Conservation (phyloP, 2,113 vertebrate species). For the Bufo gargarizans region DNA sequence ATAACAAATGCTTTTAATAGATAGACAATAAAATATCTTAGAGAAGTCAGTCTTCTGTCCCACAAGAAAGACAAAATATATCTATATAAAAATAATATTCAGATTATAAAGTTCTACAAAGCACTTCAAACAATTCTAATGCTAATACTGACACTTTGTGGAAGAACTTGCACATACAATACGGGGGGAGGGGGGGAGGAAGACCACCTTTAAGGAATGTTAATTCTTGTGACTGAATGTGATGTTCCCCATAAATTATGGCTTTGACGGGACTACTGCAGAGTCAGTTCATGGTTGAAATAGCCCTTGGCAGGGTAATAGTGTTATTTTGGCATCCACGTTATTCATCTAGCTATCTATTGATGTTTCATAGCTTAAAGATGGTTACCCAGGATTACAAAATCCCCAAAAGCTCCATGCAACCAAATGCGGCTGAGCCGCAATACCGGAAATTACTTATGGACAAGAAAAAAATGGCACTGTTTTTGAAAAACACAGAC, state of each 20-base stretch:
- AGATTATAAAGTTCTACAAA: constrained; percentile 16
- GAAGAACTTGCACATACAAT: neutral
- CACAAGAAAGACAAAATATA: neutral
- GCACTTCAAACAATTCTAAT: neutral
- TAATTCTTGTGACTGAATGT: neutral
- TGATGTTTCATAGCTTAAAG: no score
- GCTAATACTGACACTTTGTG: constrained; percentile 3
- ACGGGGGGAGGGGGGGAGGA: neutral
- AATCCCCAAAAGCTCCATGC: neutral
- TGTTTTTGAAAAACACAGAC: no score
- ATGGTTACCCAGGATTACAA: no score
- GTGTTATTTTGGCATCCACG: neutral
- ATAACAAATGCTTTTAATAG: neutral
- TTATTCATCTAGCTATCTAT: neutral
- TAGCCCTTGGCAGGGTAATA: no score
- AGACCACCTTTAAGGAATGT: neutral
- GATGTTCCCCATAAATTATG: neutral
- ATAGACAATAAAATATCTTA: neutral
- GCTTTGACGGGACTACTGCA: neutral
- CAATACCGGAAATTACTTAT: neutral
- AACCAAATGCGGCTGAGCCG: neutral
- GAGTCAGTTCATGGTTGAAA: neutral
- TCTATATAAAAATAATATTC: constrained; percentile 20
- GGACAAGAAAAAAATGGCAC: neutral
- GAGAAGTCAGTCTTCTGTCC: neutral